Evolutionary conservation across 1,140 invertebrate genomes (phyloP).

Genomic region (Drosophila ogumai): DNA sequence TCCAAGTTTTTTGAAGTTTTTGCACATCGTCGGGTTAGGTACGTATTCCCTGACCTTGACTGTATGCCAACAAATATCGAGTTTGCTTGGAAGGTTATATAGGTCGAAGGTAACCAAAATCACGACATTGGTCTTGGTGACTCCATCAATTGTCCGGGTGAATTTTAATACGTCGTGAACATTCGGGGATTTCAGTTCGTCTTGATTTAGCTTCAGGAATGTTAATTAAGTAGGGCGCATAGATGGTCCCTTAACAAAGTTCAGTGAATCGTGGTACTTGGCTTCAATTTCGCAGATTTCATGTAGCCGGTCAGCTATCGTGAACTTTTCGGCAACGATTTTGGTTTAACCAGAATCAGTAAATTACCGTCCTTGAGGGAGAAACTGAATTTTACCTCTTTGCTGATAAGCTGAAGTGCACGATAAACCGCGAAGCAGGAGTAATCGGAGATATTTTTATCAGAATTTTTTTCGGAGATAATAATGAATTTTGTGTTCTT

Average conservation of each 20-base stretch:
- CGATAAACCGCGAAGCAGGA: background rate
- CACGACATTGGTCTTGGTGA: background rate
- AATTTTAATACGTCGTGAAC: slow-evolving; percentile 17
- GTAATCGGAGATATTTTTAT: background rate
- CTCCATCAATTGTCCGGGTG: background rate
- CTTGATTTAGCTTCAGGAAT: background rate
- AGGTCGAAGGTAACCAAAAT: slow-evolving; percentile 10
- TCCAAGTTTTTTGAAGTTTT: slow-evolving; percentile 10
- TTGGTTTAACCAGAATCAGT: no score
- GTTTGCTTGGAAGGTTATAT: slow-evolving; percentile 2
- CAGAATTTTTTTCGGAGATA: background rate
- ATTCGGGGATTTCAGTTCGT: background rate
- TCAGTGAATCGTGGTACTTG: no score
- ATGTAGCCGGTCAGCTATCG: no score
- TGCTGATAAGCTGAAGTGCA: background rate
- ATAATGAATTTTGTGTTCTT: background rate
- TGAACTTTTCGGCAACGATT: no score
- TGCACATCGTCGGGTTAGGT: slow-evolving; percentile 9
- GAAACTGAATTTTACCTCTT: background rate
- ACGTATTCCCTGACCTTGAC: slow-evolving; percentile 1
- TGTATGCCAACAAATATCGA: background rate
- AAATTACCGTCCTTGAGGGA: no score
- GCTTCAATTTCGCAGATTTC: no score
- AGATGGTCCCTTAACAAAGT: no score
- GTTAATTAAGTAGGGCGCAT: no score